Base-by-base conservation (phyloP, 2,888 invertebrate genomes). In the Drosophila prostipennis region DNA sequence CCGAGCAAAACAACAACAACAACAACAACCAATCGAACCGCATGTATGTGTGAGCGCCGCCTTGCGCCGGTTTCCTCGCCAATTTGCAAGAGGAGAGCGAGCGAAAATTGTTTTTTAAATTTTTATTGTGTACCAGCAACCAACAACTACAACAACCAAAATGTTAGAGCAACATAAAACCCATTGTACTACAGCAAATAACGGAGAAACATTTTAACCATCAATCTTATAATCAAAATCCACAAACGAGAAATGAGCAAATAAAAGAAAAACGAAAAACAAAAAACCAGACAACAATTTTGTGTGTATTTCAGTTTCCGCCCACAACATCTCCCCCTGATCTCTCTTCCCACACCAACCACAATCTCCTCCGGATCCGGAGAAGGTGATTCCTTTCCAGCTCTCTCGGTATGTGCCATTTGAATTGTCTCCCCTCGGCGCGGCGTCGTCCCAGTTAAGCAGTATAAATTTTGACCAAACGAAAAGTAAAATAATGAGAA, bases 171-270 rank as follows among this genome's bases (percentile, higher is more conserved):
- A 68, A 56, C 59, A 60, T 23, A 74, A 58, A 73, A 68, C 63
- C 74, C 65, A 74, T 74, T 79, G 71, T 74, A 59, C 43, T 67
- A 78, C 70, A 78, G 72, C 77, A 81, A 13, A 69, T 69, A 78
- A 74, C 60, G 67, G 77, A 63, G 43, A 61, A 54, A 69, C 49
- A 72, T 64, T 60, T 72, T 65, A 86, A 71, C 54, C 71, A 74
- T 52, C 65, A 82, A 87, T 80, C 80, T 88, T 83, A 89, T 89
- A 89, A 82, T 85, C 79, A 86, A 79, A 76, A 84, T 75, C 73
- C 77, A 74, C 70, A 79, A 83, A 78, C 78, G 51, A 84, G 75
- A 86, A 86, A 87, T 88, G 88, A 89, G 87, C 87, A 87, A 87
- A 87, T 87, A 87, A 87, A 87, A 87, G 89, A 89, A 87, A 77